Evolutionary conservation across 2,888 invertebrate species (phyloP), one percentile per base, ranked within the genome.

Genomic region (Punctoribates punctum): DNA sequence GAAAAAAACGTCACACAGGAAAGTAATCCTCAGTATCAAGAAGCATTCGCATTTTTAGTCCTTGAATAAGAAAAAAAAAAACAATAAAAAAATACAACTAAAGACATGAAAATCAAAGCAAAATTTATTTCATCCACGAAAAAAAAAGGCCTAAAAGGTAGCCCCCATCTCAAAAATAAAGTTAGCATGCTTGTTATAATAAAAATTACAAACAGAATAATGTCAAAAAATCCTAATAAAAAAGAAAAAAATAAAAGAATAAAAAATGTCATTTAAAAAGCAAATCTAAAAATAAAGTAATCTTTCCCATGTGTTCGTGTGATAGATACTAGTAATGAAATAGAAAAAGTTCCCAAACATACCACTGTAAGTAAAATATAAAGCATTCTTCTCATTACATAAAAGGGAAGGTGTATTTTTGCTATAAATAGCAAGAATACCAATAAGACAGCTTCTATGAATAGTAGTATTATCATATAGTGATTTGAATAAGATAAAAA

Each of bases 1-100:
- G n/a, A n/a, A 89, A 81, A 86, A 81, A 85, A 90, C 85, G 82
- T 89, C 85, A 87, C 87, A 88, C 83, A 86, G 83, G 8, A 83
- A 82, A 77, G 83, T 84, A 88, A 89, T 89, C 83, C 86, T 86
- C n/a, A n/a, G n/a, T n/a, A n/a, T n/a, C n/a, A n/a, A n/a, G n/a
- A n/a, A n/a, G n/a, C n/a, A n/a, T n/a, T n/a, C n/a, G n/a, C n/a
- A n/a, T n/a, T n/a, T n/a, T n/a, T n/a, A n/a, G n/a, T n/a, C n/a
- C n/a, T n/a, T n/a, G n/a, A n/a, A n/a, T n/a, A n/a, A n/a, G n/a
- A n/a, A n/a, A n/a, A n/a, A n/a, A n/a, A n/a, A n/a, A n/a, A n/a
- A n/a, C n/a, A n/a, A n/a, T n/a, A n/a, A n/a, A n/a, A n/a, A n/a
- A n/a, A n/a, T n/a, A n/a, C n/a, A n/a, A n/a, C n/a, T n/a, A n/a